Evolutionary conservation across 2,888 invertebrate species (phyloP), one percentile per base, ranked within the genome.

Genomic region (Mystacides longicornis): DNA sequence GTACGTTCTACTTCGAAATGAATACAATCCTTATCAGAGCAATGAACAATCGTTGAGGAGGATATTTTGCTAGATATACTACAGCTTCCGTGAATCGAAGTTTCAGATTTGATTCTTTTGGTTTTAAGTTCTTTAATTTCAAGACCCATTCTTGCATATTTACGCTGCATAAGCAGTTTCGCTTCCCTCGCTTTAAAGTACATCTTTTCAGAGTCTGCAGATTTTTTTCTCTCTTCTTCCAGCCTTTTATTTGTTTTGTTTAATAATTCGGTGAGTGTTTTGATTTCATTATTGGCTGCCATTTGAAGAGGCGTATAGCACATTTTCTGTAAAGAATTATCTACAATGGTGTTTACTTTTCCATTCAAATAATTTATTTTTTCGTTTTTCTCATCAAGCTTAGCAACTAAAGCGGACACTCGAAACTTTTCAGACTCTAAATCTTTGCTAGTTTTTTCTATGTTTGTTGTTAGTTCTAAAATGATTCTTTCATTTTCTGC

Each of bases 281-380:
- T 72, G 16, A 81, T 77, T 70, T 86, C 85, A 46, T 79, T 80
- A 65, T 85, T 82, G 1, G 81, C 77, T 1, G 80, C 79, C 2
- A 78, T 74, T 62, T 78, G 77, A 71, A 79, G 72, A 5, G 77
- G 77, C 20, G 74, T 74, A 49, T 75, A 77, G 58, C 76, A 76
- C 4, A 77, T 71, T 58, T 74, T 75, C 65, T 76, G 75, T 20
- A 77, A 62, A 1, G 76, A 76, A 62, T 73, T 74, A 55, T 77
- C 74, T 62, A 77, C 75, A 18, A 76, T 75, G 60, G 73, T 69
- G 20, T 72, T 56, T 1, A 77, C 64, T 52, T 77, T 76, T 2
- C 71, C 72, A 63, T 75, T 67, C 1, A 79, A 62, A 62, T 76
- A 74, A 52, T 76, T 75, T 42, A 77, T 74, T 67, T 76, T 75